Evolutionary conservation across 2,113 vertebrate genomes (phyloP).

Genomic region (Condylura cristata): DNA sequence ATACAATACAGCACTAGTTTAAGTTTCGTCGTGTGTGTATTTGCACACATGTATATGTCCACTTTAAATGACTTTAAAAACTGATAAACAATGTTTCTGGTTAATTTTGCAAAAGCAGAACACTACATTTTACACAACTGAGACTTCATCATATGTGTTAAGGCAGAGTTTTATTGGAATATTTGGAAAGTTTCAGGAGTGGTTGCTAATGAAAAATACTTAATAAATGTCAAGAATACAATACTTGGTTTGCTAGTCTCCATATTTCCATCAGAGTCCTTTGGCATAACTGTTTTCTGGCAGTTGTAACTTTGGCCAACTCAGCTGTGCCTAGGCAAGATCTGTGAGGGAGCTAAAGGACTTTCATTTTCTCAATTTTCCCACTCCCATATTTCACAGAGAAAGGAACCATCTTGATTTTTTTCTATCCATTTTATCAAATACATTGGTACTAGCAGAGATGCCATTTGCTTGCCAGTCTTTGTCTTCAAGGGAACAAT

Average conservation of each 20-base stretch:
- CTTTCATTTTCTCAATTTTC: conserved; percentile 6
- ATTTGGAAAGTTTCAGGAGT: conserved; percentile 29
- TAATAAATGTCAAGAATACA: conserved; percentile 60
- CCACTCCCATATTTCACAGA: neutral
- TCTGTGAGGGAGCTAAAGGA: neutral
- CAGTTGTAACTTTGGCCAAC: neutral
- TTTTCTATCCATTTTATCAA: conserved; percentile 3
- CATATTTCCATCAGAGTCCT: neutral
- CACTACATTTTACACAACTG: conserved; percentile 42
- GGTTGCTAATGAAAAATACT: conserved; percentile 17
- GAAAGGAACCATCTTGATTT: neutral
- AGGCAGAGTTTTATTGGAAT: conserved; percentile 45
- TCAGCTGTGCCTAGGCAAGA: neutral
- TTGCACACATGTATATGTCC: neutral
- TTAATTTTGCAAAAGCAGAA: conserved; percentile 21
- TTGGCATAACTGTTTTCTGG: neutral
- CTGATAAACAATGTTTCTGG: neutral
- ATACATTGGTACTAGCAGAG: neutral
- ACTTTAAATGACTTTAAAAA: conserved; percentile 37
- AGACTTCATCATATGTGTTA: conserved; percentile 34
- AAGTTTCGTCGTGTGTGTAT: neutral
- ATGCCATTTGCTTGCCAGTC: neutral
- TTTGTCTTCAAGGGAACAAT: neutral
- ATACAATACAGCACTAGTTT: neutral
- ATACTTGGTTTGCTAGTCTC: neutral